Conservation (phyloP, 2,113 vertebrate species). For the Megalops atlanticus region DNA sequence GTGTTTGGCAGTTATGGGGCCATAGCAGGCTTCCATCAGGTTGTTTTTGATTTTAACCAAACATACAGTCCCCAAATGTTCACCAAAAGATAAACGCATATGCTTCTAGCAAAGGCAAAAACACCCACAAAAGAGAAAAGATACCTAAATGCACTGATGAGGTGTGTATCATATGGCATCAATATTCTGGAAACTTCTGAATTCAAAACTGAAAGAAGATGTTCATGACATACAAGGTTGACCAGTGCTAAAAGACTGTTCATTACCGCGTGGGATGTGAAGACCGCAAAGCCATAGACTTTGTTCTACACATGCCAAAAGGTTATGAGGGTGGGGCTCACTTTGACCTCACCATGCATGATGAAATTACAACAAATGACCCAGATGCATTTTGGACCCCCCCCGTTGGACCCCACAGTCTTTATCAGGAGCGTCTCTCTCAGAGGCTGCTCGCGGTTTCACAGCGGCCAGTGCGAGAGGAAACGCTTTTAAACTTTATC, state of each 20-base stretch:
- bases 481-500: neutral
- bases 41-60: too few species aligned
- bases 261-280: neutral
- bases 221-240: neutral
- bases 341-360: neutral
- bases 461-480: neutral
- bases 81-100: too few species aligned
- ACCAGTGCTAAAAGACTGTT: neutral
- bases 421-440: neutral
- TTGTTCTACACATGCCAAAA: neutral
- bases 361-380: neutral
- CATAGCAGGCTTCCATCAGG: too few species aligned
- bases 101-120: too few species aligned
- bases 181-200: neutral
- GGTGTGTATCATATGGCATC: neutral
- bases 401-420: neutral
- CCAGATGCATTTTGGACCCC: neutral
- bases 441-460: neutral
- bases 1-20: too few species aligned
- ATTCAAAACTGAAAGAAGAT: neutral
- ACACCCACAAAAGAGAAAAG: neutral
- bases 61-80: too few species aligned
- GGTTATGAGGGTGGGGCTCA: neutral
- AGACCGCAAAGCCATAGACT: neutral
- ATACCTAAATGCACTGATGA: too few species aligned